Evolutionary conservation across 2,797 vertebrate species (phyloP), one percentile per base, ranked within the genome.

Genomic region (Dipus sagitta): DNA sequence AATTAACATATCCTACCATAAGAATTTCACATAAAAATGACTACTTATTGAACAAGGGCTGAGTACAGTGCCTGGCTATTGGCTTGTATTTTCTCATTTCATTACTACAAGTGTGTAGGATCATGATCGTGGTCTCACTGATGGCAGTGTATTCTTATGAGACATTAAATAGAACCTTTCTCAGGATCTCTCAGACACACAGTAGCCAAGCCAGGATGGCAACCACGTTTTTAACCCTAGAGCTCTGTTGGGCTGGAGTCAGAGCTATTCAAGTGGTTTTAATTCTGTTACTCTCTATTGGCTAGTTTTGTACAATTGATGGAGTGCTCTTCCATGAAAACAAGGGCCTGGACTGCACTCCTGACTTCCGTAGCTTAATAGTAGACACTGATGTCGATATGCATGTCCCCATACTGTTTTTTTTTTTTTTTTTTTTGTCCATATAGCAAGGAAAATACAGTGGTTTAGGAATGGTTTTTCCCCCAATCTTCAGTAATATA

Each of bases 261-360:
- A 34, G 38, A 86, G 52, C 75, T 88, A 71, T 47, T 88, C 77
- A 60, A 70, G 24, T 76, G 6, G 60, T 86, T 80, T 90, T 67
- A 91, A 93, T 92, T 93, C 58, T 91, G 23, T 86, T 62, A 88
- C 67, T 32, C 47, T 94, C 75, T 93, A 2, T 95, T 88, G 68
- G 38, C 71, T 92, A 42, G 47, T 70, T 13, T 38, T 75, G 70
- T 94, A 93, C 90, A 72, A 82, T 60, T 79, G n/a, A 93, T 79
- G 34, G 90, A 94, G 65, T 79, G 15, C n/a, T 47, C 30, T 58
- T 93, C 42, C 92, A 86, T 80, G 78, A 92, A 95, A 94, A 87
- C 21, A 71, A 89, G 62, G 28, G 24, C 72, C 77, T 30, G 24
- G 83, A 89, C 91, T 71, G 58, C 71, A 93, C 0, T 0, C 32